Evolutionary conservation across 2,797 vertebrate genomes (phyloP).

Genomic region (Jordanella pulchra): DNA sequence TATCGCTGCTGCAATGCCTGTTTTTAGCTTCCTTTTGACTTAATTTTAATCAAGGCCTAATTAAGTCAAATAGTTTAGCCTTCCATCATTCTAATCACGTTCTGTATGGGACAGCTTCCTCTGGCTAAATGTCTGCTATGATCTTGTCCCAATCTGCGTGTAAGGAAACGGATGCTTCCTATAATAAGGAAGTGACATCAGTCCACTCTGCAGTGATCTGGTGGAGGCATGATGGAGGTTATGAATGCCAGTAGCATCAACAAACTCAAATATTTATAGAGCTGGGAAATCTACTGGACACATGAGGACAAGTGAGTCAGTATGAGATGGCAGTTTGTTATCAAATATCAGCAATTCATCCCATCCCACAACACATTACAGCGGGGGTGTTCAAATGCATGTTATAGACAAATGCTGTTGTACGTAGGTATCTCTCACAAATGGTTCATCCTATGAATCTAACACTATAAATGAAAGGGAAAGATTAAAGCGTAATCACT

Average conservation of each 20-base stretch:
- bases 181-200: background rate
- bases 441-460: background rate
- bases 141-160: background rate
- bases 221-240: background rate
- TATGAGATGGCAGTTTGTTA: background rate
- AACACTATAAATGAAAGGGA: background rate
- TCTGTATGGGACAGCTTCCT: constrained; percentile 1
- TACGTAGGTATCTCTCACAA: background rate
- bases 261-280: constrained; percentile 2
- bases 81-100: background rate
- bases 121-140: background rate
- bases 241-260: constrained; percentile 1
- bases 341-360: background rate
- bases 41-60: background rate
- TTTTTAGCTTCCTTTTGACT: background rate
- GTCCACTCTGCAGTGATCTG: background rate
- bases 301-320: background rate
- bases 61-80: background rate
- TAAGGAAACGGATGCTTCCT: background rate
- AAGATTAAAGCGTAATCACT: background rate
- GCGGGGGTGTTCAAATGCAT: background rate
- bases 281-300: background rate
- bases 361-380: background rate
- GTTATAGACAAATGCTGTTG: background rate
- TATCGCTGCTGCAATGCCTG: no score